Percentiles rank a stretch among this genome's conserved stretches.
Evolutionary conservation across 2,113 vertebrate species (phyloP).

Genomic region (Petromus typicus): DNA sequence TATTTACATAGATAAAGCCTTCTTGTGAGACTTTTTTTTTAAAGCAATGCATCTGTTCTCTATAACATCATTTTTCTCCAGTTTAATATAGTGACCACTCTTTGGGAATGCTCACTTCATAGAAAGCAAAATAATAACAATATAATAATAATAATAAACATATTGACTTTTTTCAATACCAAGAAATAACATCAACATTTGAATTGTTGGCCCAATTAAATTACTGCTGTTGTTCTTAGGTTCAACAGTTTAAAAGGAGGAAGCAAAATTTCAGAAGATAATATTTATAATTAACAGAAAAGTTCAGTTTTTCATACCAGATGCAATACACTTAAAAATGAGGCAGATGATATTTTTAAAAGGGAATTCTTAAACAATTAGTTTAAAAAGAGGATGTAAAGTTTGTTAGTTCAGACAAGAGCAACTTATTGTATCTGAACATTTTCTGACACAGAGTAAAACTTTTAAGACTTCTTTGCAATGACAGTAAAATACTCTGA

Average conservation of each 20-base stretch:
- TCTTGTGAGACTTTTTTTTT: constrained; percentile 16
- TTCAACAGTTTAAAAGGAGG: constrained; percentile 34
- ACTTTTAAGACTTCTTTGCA: constrained; percentile 56
- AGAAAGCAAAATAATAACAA: constrained; percentile 40
- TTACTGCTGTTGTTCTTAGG: background rate
- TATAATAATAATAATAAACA: background rate
- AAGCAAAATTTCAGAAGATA: constrained; percentile 30
- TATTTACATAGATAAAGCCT: constrained; percentile 54
- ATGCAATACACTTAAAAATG: background rate
- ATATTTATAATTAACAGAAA: constrained; percentile 49
- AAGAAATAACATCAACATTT: constrained; percentile 48
- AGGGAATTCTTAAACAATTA: constrained; percentile 4
- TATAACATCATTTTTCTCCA: constrained; percentile 1
- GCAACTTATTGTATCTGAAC: constrained; percentile 23
- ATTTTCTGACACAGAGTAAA: constrained; percentile 9
- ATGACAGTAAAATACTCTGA: background rate
- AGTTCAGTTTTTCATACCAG: background rate
- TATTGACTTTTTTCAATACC: background rate
- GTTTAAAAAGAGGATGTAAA: background rate
- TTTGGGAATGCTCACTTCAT: background rate
- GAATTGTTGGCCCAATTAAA: background rate
- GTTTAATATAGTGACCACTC: constrained; percentile 33
- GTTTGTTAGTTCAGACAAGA: background rate
- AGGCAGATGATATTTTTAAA: background rate
- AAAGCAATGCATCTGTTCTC: constrained; percentile 1